These are phyloP conservation scores for Coregonus ussuriensis DNA, from an alignment of 2,797 vertebrate genomes.

Conservation along the genomic window DNA sequence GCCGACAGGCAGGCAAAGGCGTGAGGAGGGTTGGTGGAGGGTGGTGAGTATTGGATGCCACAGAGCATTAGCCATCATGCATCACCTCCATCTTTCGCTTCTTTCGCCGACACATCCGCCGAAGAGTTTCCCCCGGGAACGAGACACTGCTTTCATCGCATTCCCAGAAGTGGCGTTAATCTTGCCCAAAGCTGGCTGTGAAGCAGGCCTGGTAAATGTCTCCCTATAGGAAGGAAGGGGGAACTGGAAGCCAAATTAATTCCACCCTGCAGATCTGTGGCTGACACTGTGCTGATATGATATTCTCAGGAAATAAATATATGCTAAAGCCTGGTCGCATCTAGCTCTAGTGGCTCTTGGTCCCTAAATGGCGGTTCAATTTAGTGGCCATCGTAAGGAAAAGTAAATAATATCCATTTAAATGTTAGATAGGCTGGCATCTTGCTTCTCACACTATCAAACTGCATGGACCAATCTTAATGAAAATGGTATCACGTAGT, in stretches of 20 bases:
- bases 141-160: constrained; percentile 52
- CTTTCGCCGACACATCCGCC: constrained; percentile 31
- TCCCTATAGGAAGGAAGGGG: constrained; percentile 44
- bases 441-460: constrained; percentile 10
- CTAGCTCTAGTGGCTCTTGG: constrained; percentile 16
- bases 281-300: constrained; percentile 41
- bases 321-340: constrained; percentile 25
- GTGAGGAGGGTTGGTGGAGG: background rate
- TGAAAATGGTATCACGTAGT: constrained; percentile 33
- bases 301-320: constrained; percentile 32
- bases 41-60: constrained; percentile 42
- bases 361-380: constrained; percentile 22
- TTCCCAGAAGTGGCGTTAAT: constrained; percentile 62
- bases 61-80: constrained; percentile 33
- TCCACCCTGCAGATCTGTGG: constrained; percentile 38
- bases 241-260: constrained; percentile 55
- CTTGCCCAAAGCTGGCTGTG: constrained; percentile 52
- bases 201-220: constrained; percentile 57
- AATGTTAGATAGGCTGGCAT: constrained; percentile 19
- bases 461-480: constrained; percentile 19
- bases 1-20: constrained; percentile 15
- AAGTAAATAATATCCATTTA: constrained; percentile 16
- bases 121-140: constrained; percentile 44
- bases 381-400: background rate
- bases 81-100: constrained; percentile 31